Evolutionary conservation across 2,113 vertebrate species (phyloP).

Genomic region (Platycercus adscitus): DNA sequence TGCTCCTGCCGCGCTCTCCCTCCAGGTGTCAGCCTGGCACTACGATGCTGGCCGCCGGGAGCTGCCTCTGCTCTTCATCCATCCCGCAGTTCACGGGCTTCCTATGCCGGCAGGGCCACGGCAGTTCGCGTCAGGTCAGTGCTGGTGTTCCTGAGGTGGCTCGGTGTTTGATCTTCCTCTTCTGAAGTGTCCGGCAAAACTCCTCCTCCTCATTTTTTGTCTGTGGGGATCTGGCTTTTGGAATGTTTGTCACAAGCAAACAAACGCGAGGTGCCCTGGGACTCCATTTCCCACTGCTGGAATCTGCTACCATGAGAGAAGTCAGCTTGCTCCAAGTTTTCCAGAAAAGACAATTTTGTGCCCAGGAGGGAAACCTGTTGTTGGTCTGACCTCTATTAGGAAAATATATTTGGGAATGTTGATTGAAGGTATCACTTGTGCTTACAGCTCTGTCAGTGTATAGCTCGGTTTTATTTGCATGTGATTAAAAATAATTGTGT

Average conservation of each 20-base stretch:
- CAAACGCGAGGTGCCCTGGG: background rate
- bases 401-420: background rate
- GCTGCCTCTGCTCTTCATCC: background rate
- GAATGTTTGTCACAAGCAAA: fast-evolving
- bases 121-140: background rate
- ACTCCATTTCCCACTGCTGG: background rate
- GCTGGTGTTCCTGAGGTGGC: background rate
- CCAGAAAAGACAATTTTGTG: background rate
- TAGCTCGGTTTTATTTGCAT: background rate
- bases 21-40: background rate
- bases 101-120: background rate
- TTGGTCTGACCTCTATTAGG: background rate
- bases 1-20: background rate
- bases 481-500: background rate
- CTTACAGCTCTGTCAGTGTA: background rate
- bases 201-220: background rate
- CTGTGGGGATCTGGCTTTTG: background rate
- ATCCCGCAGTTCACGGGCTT: background rate
- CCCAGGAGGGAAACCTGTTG: background rate
- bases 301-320: background rate
- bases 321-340: background rate
- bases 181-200: background rate
- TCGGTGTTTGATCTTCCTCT: background rate
- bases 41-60: background rate
- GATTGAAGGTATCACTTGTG: background rate